Evolutionary conservation across 1,140 invertebrate genomes (phyloP).

Genomic region (Pachyrhynchus sulphureomaculatus): DNA sequence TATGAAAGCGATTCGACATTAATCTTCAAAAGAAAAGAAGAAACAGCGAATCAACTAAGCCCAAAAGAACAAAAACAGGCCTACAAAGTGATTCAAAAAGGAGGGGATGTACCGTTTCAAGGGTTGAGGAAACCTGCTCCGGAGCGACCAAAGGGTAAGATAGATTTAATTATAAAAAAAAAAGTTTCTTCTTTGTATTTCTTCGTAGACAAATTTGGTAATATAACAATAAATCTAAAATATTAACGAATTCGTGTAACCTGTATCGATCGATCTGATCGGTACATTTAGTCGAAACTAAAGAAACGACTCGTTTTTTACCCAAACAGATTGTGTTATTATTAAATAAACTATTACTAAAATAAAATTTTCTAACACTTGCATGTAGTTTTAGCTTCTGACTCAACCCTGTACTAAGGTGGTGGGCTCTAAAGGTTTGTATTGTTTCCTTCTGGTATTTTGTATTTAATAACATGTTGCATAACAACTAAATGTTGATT

Average conservation of each 20-base stretch:
- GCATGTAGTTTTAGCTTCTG: slow-evolving; percentile 32
- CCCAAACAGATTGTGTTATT: no score
- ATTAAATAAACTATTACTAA: no score
- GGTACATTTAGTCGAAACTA: no score
- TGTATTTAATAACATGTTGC: neutral
- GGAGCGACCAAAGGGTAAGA: slow-evolving; percentile 78
- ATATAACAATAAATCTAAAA: no score
- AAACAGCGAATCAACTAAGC: slow-evolving; percentile 65
- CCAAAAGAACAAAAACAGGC: slow-evolving; percentile 77
- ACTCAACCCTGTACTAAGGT: slow-evolving; percentile 31
- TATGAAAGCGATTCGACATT: slow-evolving; percentile 89
- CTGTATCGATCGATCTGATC: no score
- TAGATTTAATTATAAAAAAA: neutral
- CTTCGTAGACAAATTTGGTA: neutral
- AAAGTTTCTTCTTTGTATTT: neutral
- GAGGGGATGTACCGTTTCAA: slow-evolving; percentile 87
- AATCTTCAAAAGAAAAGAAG: slow-evolving; percentile 73
- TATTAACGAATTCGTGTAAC: no score
- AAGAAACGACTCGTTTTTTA: no score
- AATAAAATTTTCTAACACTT: neutral
- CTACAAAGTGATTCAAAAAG: slow-evolving; percentile 84
- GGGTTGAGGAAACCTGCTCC: slow-evolving; percentile 86
- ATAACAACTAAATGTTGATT: neutral
- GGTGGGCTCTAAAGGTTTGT: slow-evolving; percentile 24
- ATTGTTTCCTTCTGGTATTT: neutral